Conservation (phyloP, 2,113 vertebrate species). For the Thinocorus orbignyianus region DNA sequence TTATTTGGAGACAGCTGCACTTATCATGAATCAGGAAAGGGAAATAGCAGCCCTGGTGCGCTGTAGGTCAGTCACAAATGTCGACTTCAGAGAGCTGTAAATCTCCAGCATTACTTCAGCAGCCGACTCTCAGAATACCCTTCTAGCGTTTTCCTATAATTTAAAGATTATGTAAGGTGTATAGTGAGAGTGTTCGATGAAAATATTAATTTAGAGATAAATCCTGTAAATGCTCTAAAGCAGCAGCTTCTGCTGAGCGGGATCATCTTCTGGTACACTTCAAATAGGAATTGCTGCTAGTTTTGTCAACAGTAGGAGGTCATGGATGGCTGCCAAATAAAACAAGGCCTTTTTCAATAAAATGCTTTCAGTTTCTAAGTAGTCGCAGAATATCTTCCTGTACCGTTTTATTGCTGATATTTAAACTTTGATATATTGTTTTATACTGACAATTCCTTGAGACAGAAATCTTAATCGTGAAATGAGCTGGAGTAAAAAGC, state of each 20-base stretch:
- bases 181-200: conserved; percentile 63
- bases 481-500: conserved; percentile 45
- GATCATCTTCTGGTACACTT: conserved; percentile 71
- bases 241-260: conserved; percentile 54
- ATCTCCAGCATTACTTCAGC: conserved; percentile 69
- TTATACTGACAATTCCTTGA: conserved; percentile 55
- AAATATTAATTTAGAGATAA: conserved; percentile 83
- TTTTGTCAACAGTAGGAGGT: conserved; percentile 79
- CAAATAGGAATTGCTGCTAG: conserved; percentile 73
- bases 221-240: conserved; percentile 69
- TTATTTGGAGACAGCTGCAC: conserved; percentile 77
- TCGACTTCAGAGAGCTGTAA: conserved; percentile 72
- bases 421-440: conserved; percentile 67
- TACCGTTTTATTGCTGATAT: conserved; percentile 68
- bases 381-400: conserved; percentile 52
- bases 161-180: conserved; percentile 79
- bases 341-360: conserved; percentile 74
- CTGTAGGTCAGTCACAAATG: conserved; percentile 79
- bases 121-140: conserved; percentile 56
- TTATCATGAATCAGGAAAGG: conserved; percentile 77
- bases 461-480: conserved; percentile 64
- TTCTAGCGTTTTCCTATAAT: conserved; percentile 73
- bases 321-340: conserved; percentile 75
- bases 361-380: conserved; percentile 64
- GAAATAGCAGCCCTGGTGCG: conserved; percentile 73